Evolutionary conservation across 2,888 invertebrate genomes (phyloP).

Genomic region (Petrolisthes manimaculis): DNA sequence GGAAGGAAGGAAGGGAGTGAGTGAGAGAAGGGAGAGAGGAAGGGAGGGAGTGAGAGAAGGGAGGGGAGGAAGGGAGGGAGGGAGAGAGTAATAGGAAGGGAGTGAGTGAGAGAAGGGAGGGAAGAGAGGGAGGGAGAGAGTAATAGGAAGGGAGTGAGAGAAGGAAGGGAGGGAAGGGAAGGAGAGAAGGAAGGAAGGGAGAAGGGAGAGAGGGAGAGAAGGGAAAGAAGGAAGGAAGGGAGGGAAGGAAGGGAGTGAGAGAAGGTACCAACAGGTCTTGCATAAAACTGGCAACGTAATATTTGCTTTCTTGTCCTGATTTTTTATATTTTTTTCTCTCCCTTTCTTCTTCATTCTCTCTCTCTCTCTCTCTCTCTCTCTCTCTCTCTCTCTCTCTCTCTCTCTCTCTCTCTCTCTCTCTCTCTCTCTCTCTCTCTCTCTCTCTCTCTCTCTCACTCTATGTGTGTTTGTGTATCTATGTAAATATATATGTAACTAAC

Average conservation of each 20-base stretch:
- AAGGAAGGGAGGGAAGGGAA: background rate
- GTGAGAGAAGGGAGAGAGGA: background rate
- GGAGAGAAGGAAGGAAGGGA: background rate
- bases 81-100: background rate
- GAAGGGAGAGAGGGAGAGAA: background rate
- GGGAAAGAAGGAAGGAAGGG: background rate
- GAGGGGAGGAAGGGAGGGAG: background rate
- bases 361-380: no score
- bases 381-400: no score
- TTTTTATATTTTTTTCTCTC: no score
- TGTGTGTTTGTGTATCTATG: no score
- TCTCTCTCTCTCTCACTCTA: no score
- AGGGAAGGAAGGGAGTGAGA: background rate
- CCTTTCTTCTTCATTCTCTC: no score
- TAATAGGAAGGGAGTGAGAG: background rate
- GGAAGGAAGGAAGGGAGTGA: background rate
- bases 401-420: no score
- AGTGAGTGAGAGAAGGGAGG: background rate
- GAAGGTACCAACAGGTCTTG: background rate
- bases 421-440: no score
- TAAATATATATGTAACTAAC: no score
- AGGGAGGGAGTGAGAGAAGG: conserved; percentile 1
- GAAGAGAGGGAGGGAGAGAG: background rate
- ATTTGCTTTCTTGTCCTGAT: no score
- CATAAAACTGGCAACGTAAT: no score